These are phyloP conservation scores for Leuctra nigra DNA, from an alignment of 2,888 invertebrate genomes.

Conservation along the genomic window DNA sequence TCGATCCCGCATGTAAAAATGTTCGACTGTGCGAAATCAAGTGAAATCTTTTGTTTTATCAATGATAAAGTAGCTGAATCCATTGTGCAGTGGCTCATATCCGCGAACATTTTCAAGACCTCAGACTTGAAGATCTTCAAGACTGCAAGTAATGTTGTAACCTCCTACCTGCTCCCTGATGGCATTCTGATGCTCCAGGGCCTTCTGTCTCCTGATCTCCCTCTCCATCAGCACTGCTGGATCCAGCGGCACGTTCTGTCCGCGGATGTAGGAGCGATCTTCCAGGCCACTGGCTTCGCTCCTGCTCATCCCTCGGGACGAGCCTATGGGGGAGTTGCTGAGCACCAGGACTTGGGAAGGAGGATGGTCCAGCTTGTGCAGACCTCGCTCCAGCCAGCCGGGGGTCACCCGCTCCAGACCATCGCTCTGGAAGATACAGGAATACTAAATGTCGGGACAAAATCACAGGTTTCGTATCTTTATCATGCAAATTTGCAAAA, in stretches of 20 bases:
- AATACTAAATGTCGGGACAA: not conserved
- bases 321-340: not conserved
- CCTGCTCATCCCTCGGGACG: conserved; percentile 9
- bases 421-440: conserved; percentile 14
- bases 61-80: no score
- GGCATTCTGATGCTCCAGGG: conserved; percentile 78
- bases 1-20: no score
- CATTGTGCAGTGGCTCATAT: no score
- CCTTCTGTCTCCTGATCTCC: conserved; percentile 73
- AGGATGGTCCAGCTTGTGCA: conserved; percentile 39
- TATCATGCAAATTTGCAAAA: no score
- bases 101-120: no score
- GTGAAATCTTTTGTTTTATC: no score
- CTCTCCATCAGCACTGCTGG: conserved; percentile 72
- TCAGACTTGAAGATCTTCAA: no score
- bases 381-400: conserved; percentile 51
- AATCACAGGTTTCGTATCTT: no score
- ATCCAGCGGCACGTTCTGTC: conserved; percentile 80
- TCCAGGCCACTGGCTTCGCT: not conserved
- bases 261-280: conserved; percentile 60
- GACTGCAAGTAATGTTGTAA: no score
- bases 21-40: no score
- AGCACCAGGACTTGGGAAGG: conserved; percentile 32
- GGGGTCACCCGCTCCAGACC: conserved; percentile 37
- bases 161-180: conserved; percentile 56